phyloP scores from a whole-genome alignment of 2,888 invertebrate species.

The Melieria omissa region DNA sequence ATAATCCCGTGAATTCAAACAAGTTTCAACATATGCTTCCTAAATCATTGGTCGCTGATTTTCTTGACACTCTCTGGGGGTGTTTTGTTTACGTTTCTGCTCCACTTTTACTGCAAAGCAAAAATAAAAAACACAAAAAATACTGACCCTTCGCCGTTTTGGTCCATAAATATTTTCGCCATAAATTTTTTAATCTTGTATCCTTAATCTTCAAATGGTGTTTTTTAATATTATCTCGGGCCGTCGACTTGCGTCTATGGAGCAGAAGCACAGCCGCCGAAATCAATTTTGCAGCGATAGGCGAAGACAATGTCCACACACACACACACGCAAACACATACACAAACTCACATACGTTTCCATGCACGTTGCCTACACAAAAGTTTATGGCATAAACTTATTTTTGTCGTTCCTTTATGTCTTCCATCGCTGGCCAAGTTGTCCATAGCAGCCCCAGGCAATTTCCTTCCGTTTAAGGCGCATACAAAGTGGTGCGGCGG shows the following conservation, averaged over 20 bases:
- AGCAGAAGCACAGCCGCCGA: too few species aligned
- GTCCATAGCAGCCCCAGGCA: slow-evolving; percentile 7
- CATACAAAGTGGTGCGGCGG: slow-evolving; percentile 40
- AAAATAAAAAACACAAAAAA: too few species aligned
- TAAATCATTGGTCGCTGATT: slow-evolving; percentile 43
- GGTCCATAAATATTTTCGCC: slow-evolving; percentile 67
- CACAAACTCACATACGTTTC: background rate
- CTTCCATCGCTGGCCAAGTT: slow-evolving; percentile 14
- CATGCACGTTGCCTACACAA: background rate
- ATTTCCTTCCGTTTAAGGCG: slow-evolving; percentile 10
- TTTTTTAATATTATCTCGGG: slow-evolving; percentile 58
- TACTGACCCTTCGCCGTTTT: slow-evolving; percentile 32
- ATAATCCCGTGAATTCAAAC: background rate
- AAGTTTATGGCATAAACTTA: slow-evolving; percentile 19
- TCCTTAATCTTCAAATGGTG: slow-evolving; percentile 68
- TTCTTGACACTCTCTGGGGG: slow-evolving; percentile 19
- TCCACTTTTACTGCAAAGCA: too few species aligned
- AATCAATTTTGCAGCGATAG: too few species aligned
- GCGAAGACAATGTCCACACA: background rate
- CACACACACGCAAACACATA: background rate
- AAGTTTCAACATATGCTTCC: slow-evolving; percentile 44
- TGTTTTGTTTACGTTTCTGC: background rate
- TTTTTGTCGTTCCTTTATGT: slow-evolving; percentile 2
- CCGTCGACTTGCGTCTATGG: slow-evolving; percentile 30
- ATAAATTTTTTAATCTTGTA: slow-evolving; percentile 69